These are phyloP conservation scores for Ptychodera flava DNA, from an alignment of 35 echinoderm and acorn worm genomes.

Conservation along the genomic window DNA sequence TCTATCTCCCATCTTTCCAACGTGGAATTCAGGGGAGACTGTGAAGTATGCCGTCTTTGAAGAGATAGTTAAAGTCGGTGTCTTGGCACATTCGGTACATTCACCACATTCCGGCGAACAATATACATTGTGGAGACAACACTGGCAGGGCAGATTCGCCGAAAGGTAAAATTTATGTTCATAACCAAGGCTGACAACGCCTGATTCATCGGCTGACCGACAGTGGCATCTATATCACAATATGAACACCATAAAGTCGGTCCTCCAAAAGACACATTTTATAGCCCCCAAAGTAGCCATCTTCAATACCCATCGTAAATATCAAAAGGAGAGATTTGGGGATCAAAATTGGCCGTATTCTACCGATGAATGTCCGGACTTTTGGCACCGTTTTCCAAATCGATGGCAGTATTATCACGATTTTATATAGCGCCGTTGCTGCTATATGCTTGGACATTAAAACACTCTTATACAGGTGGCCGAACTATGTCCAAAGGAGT, in stretches of 20 bases:
- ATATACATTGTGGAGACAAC: neutral
- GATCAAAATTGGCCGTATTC: neutral
- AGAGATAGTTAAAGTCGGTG: no score
- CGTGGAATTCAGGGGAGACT: no score
- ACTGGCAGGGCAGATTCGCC: neutral
- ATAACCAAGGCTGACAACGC: neutral
- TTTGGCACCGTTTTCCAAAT: neutral
- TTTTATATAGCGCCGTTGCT: neutral
- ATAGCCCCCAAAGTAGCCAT: neutral
- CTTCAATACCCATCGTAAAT: neutral
- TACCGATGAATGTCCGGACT: neutral
- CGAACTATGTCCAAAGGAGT: no score
- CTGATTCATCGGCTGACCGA: neutral
- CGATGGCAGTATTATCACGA: neutral
- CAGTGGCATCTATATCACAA: neutral
- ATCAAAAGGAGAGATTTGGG: neutral
- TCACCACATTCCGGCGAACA: neutral
- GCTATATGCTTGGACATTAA: no score
- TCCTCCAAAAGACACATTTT: neutral
- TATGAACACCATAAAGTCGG: neutral
- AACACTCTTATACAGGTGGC: no score
- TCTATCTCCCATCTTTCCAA: no score
- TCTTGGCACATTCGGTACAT: no score
- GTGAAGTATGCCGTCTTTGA: no score
- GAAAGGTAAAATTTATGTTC: neutral